Evolutionary conservation across 2,797 vertebrate species (phyloP).

Genomic region (Nyctalus aviator): DNA sequence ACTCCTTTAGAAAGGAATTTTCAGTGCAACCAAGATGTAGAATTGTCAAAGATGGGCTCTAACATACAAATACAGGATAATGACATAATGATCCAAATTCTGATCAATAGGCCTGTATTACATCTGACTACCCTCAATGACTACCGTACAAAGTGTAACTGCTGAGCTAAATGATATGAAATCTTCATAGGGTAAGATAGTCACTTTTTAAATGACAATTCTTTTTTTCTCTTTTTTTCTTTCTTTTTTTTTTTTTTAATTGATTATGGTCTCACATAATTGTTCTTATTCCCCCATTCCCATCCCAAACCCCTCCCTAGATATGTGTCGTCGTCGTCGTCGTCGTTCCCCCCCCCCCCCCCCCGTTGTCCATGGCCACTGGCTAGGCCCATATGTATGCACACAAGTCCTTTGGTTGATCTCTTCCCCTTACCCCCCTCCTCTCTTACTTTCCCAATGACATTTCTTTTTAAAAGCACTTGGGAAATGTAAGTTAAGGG

Average conservation of each 20-base stretch:
- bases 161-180: background rate
- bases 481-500: slow-evolving; percentile 56
- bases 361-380: no score
- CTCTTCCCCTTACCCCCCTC: no score
- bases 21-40: background rate
- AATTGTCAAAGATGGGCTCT: slow-evolving; percentile 42
- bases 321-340: no score
- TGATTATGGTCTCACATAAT: no score
- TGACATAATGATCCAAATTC: background rate
- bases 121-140: background rate
- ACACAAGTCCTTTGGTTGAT: no score
- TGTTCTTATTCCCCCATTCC: no score
- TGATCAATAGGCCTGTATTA: background rate
- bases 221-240: slow-evolving; percentile 43
- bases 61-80: background rate
- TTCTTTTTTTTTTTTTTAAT: background rate
- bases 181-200: background rate
- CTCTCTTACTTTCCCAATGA: background rate
- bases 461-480: slow-evolving; percentile 47
- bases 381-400: no score
- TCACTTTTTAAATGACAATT: background rate
- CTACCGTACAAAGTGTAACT: background rate
- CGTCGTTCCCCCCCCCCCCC: no score
- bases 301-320: no score
- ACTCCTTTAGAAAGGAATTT: slow-evolving; percentile 28